These are phyloP conservation scores for Tridacna crocea DNA, from an alignment of 2,888 invertebrate genomes.

Conservation along the genomic window DNA sequence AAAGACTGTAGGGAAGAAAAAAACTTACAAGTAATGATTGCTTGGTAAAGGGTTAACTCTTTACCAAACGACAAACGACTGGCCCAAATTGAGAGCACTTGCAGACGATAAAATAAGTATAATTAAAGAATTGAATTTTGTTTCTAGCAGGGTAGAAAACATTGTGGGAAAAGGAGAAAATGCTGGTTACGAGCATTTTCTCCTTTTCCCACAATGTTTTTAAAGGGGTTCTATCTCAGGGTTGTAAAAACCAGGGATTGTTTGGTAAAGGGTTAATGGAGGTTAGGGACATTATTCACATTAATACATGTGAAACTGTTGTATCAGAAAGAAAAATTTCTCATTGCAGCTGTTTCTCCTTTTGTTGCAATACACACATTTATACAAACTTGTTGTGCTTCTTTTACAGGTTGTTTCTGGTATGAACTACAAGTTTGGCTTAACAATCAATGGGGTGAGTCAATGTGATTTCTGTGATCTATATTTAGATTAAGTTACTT, in stretches of 20 bases:
- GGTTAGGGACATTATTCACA: too few species aligned
- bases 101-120: not conserved
- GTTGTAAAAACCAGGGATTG: too few species aligned
- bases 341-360: too few species aligned
- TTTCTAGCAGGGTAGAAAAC: not conserved
- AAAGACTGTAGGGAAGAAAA: too few species aligned
- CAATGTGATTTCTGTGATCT: too few species aligned
- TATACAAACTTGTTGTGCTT: not conserved
- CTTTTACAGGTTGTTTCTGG: constrained; percentile 69
- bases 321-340: too few species aligned
- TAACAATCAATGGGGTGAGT: constrained; percentile 56
- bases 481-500: too few species aligned
- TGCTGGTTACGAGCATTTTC: not conserved
- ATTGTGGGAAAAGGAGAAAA: not conserved
- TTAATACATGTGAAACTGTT: too few species aligned
- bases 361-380: too few species aligned
- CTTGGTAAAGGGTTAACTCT: too few species aligned
- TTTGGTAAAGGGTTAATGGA: too few species aligned
- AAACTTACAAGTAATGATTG: too few species aligned
- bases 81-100: not conserved
- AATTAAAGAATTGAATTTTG: not conserved
- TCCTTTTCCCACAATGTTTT: not conserved
- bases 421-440: constrained; percentile 60
- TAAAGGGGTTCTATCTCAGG: not conserved
- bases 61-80: not conserved